Evolutionary conservation across 2,888 invertebrate species (phyloP).

Genomic region (Orgyia antiqua): DNA sequence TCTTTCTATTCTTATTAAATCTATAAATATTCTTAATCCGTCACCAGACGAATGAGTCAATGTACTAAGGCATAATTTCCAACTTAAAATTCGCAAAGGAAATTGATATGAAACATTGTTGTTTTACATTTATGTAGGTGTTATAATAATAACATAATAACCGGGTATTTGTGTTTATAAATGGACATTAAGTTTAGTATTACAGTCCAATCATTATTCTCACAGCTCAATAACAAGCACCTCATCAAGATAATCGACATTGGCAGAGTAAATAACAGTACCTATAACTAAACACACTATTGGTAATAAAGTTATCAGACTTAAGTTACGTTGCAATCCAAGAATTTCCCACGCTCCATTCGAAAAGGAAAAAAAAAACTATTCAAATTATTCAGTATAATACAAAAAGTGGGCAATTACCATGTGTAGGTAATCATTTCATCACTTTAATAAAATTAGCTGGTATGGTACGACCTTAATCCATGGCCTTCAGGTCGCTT

Average conservation of each 20-base stretch:
- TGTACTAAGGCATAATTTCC: too few relatives aligned
- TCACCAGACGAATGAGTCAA: too few relatives aligned
- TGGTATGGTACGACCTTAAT: slow-evolving; percentile 31
- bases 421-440: slow-evolving; percentile 38
- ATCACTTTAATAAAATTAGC: slow-evolving; percentile 42
- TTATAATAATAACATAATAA: too few relatives aligned
- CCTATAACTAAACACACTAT: slow-evolving; percentile 11
- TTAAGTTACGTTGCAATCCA: slow-evolving; percentile 12
- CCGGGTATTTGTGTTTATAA: too few relatives aligned
- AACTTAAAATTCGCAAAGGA: too few relatives aligned
- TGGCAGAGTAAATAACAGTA: slow-evolving; percentile 10
- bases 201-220: too few relatives aligned
- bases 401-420: slow-evolving; percentile 35
- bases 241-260: slow-evolving; percentile 4
- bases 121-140: too few relatives aligned
- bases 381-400: slow-evolving; percentile 28
- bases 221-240: slow-evolving; percentile 2
- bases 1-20: too few relatives aligned
- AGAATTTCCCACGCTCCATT: slow-evolving; percentile 29
- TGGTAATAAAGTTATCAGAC: slow-evolving; percentile 20
- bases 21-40: too few relatives aligned
- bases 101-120: too few relatives aligned
- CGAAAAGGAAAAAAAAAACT: slow-evolving; percentile 26
- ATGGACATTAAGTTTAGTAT: too few relatives aligned
- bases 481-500: slow-evolving; percentile 44